A percentile compares a stretch with the other conserved stretches of the same genome.
Evolutionary conservation across 2,113 vertebrate genomes (phyloP).

Genomic region (Nesogale talazaci): DNA sequence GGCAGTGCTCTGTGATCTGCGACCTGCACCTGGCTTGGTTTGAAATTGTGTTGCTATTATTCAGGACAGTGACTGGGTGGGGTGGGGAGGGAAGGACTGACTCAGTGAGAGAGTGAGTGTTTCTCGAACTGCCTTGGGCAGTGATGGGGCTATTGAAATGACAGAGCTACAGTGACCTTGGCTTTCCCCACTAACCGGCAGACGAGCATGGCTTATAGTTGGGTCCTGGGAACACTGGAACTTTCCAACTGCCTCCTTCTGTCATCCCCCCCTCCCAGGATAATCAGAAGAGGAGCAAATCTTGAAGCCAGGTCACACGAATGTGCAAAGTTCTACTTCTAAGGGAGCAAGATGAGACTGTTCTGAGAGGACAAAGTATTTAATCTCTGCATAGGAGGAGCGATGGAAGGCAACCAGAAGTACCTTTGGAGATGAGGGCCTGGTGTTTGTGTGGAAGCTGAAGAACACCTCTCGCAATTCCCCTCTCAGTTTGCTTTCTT

Average conservation of each 20-base stretch:
- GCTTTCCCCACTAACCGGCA: no score
- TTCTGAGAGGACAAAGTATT: background rate
- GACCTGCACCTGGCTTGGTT: background rate
- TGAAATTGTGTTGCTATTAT: background rate
- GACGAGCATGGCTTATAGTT: no score
- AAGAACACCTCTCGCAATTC: background rate
- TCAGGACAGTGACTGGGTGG: background rate
- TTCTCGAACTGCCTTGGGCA: background rate
- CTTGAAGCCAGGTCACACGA: no score
- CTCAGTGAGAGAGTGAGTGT: background rate
- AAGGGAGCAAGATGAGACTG: no score
- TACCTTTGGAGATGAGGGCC: background rate
- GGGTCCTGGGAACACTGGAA: no score
- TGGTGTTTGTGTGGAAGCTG: no score
- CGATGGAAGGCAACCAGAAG: background rate
- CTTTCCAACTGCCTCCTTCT: no score
- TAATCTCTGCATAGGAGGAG: background rate
- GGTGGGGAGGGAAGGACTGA: background rate
- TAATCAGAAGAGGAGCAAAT: background rate
- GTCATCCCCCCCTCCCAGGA: background rate
- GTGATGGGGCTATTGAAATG: background rate
- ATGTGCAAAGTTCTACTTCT: no score
- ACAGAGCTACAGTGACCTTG: background rate
- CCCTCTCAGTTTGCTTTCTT: background rate
- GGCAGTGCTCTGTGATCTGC: background rate